phyloP scores from a whole-genome alignment of 2,888 invertebrate genomes.

The Cotesia congregata region DNA sequence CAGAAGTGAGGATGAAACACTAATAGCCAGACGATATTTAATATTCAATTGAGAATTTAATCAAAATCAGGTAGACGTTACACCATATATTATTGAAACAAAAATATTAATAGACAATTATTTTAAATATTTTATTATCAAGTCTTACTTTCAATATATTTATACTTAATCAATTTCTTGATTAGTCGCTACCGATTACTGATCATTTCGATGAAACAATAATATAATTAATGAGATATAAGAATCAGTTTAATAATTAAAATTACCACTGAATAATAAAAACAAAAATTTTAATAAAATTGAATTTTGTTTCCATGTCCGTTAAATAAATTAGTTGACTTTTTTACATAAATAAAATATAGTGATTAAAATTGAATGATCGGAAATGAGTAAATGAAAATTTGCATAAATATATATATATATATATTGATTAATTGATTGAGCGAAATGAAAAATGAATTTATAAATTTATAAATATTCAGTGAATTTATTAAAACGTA shows the following conservation, averaged over 20 bases:
- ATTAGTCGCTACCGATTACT: background rate
- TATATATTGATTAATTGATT: background rate
- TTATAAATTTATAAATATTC: background rate
- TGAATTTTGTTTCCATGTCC: too few relatives aligned
- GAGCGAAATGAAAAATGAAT: constrained; percentile 27
- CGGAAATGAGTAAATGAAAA: background rate
- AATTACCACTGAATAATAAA: too few relatives aligned
- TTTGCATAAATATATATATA: background rate
- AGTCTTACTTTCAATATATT: background rate
- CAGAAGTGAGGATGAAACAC: background rate
- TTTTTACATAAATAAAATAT: too few relatives aligned
- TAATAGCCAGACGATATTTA: background rate
- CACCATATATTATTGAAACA: background rate
- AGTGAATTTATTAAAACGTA: background rate
- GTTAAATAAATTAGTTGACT: too few relatives aligned
- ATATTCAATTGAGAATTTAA: background rate
- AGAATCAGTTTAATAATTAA: too few relatives aligned
- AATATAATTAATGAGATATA: too few relatives aligned
- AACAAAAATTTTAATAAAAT: too few relatives aligned
- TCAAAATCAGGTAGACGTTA: background rate
- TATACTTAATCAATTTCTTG: background rate
- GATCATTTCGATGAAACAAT: too few relatives aligned
- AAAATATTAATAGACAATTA: background rate
- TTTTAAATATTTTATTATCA: background rate
- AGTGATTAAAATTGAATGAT: background rate